These are phyloP conservation scores for Lagopus muta DNA, from an alignment of 2,113 vertebrate genomes.

Conservation along the genomic window DNA sequence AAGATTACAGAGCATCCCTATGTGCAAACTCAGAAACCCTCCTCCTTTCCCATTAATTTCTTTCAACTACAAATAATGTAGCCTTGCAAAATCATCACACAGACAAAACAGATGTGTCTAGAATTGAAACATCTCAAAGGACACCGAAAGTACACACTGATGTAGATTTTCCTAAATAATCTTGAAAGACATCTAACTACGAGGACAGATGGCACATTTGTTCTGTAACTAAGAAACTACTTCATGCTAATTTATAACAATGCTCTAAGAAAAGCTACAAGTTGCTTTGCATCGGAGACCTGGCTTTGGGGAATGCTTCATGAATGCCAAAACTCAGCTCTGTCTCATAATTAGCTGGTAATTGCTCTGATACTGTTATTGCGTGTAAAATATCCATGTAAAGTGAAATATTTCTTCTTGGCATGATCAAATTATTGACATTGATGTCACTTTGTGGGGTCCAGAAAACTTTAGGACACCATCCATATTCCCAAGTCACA, in stretches of 20 bases:
- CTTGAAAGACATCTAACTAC: neutral
- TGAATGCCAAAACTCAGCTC: neutral
- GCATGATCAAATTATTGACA: neutral
- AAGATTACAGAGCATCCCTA: constrained; percentile 22
- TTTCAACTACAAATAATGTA: neutral
- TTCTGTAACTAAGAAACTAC: neutral
- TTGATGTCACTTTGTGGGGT: neutral
- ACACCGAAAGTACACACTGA: neutral
- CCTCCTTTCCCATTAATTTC: neutral
- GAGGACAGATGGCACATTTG: neutral
- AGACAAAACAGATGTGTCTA: neutral
- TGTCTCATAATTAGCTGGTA: constrained; percentile 11
- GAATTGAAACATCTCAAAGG: neutral
- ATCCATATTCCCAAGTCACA: neutral
- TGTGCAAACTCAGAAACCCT: neutral
- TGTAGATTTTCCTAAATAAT: neutral
- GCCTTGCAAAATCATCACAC: neutral
- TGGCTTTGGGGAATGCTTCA: neutral
- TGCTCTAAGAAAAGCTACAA: neutral
- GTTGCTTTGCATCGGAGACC: neutral
- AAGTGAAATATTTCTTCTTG: neutral
- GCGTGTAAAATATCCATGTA: neutral
- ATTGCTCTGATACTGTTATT: neutral
- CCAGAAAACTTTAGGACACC: neutral
- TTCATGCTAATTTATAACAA: neutral